A percentile compares a stretch with the other conserved stretches of the same genome.
Evolutionary conservation across 2,888 invertebrate species (phyloP).

Genomic region (Yponomeuta evonymella): DNA sequence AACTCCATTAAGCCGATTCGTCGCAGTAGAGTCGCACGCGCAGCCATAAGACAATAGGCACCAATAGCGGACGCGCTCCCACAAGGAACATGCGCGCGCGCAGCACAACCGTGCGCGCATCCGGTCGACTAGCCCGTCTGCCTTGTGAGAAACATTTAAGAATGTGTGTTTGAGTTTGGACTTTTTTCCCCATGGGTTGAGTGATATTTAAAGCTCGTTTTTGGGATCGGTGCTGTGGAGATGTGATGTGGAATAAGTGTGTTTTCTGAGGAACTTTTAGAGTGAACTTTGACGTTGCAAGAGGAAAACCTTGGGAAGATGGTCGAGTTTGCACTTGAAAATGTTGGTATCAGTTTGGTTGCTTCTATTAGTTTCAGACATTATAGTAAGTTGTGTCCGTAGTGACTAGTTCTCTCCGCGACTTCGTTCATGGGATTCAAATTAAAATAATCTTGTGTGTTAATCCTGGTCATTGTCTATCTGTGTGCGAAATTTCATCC

Average conservation of each 20-base stretch:
- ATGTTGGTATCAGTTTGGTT: slow-evolving; percentile 31
- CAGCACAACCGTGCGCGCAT: slow-evolving; percentile 39
- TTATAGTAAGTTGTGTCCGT: not conserved
- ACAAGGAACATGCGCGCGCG: slow-evolving; percentile 24
- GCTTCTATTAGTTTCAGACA: not conserved
- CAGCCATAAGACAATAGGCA: slow-evolving; percentile 25
- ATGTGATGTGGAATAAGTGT: slow-evolving; percentile 4
- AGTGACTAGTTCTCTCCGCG: no score
- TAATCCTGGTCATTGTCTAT: no score
- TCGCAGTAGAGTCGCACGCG: slow-evolving; percentile 36
- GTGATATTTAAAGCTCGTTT: not conserved
- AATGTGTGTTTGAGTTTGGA: not conserved
- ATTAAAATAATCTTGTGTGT: no score
- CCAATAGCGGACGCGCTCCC: slow-evolving; percentile 25
- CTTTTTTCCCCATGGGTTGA: not conserved
- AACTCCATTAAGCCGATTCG: slow-evolving; percentile 28
- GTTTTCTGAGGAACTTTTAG: not conserved
- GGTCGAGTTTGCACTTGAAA: slow-evolving; percentile 46
- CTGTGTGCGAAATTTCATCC: no score
- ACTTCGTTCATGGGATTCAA: no score
- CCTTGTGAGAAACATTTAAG: not conserved
- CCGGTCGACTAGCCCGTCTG: slow-evolving; percentile 28
- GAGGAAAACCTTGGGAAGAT: slow-evolving; percentile 26
- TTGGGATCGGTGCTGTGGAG: not conserved
- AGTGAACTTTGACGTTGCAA: not conserved